Evolutionary conservation across 2,888 invertebrate genomes (phyloP), one percentile per base, ranked within the genome.

Genomic region (Nymphalis urticae): DNA sequence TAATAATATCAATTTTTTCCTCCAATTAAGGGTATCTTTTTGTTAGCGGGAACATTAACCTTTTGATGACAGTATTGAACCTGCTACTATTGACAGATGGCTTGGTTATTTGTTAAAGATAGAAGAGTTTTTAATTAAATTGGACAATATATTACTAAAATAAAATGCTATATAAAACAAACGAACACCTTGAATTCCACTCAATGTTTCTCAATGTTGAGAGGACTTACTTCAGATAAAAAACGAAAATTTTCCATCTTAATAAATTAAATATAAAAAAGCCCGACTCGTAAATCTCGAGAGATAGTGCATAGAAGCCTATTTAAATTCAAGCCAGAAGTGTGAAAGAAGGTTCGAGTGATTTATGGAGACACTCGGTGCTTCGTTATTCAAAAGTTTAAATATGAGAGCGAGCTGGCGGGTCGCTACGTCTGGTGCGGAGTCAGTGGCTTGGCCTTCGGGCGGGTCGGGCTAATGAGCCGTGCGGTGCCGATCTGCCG

Each of bases 261-360:
- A 56, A 56, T 62, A 58, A 62, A 62, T 67, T 62, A 62, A 67
- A 67, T 62, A 47, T 56, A 50, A 68, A 66, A 36, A 59, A 64
- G 47, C 56, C 48, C 21, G 82, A 80, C 77, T 77, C 76, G 80
- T 87, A 88, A 89, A 88, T 87, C 87, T 88, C 79, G 75, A 78
- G 79, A 85, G 85, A 87, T 85, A 85, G 84, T 82, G 82, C 85
- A 83, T 82, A 81, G 84, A 81, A 83, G 81, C 82, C 87, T 86
- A 88, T 90, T 89, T 88, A 89, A 91, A 90, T 90, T 89, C 86
- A 80, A 82, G 82, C 82, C 83, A 85, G 86, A 89, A 82, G 84
- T 88, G 88, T 87, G 85, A 88, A 88, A 82, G 85, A 88, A 87
- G 85, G 85, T 78, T 81, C 73, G 75, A 75, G 83, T 88, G 88